phyloP scores from a whole-genome alignment of 2,797 vertebrate species.

The Pachyuromys duprasi region DNA sequence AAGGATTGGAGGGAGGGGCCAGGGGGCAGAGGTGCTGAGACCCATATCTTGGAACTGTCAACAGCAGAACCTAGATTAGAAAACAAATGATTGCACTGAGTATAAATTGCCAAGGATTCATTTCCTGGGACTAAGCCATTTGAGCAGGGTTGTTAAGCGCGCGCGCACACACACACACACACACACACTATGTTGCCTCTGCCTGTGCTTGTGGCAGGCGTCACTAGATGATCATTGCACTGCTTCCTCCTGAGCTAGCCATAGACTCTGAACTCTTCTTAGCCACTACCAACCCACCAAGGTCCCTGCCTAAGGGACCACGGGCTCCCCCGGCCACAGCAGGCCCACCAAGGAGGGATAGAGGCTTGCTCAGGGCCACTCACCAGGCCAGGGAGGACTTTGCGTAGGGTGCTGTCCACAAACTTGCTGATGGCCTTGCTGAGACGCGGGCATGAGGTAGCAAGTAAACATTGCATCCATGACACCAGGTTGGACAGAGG shows the following conservation, averaged over 20 bases:
- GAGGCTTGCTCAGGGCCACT: slow-evolving; percentile 62
- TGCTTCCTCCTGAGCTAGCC: not conserved
- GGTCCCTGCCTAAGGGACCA: not conserved
- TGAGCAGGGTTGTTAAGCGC: not conserved
- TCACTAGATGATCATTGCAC: not conserved
- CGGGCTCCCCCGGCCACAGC: not conserved
- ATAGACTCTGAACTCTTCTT: not conserved
- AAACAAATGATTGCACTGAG: not conserved
- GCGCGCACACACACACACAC: no score
- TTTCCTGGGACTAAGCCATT: not conserved
- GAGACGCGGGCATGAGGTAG: not conserved
- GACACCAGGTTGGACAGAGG: not conserved
- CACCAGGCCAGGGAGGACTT: slow-evolving; percentile 79
- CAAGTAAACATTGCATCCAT: not conserved
- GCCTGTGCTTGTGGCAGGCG: not conserved
- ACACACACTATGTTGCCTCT: accelerated
- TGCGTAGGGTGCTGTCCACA: slow-evolving; percentile 83
- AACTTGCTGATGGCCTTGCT: slow-evolving; percentile 81
- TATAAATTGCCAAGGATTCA: not conserved
- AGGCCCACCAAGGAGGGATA: accelerated
- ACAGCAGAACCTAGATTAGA: not conserved
- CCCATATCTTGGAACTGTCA: not conserved
- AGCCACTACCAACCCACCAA: not conserved
- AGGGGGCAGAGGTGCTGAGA: not conserved
- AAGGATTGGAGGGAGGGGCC: no score